Evolutionary conservation across 2,797 vertebrate genomes (phyloP), one percentile per base, ranked within the genome.

Genomic region (Pelobates cultripes): DNA sequence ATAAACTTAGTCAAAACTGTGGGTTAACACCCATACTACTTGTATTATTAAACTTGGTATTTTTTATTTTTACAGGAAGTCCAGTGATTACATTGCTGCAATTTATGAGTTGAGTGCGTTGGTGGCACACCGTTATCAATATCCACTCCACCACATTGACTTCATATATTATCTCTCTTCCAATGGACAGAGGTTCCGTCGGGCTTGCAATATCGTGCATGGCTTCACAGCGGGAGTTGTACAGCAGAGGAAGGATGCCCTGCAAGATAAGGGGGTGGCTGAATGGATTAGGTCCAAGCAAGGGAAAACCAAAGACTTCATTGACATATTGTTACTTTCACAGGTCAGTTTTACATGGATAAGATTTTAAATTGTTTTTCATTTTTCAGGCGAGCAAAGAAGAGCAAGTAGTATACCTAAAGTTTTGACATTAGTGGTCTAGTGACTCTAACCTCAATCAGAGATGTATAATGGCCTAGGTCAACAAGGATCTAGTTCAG

Each of bases 311-410:
- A 83, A 91, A 43, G 96, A 97, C 80, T 97, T 99, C 86, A 95
- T 97, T 0, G 96, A 98, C 44, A 89, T 98, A 28, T 89, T 99
- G 55, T 92, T 99, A 64, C 87, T 95, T 17, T 85, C 96, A 15
- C 93, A 90, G 93, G 97, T 95, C 2, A 63, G 73, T 28, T 5
- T 8, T 41, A 73, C 57, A 61, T n/a, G 14, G 28, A 1, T 28
- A 28, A 28, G 28, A 28, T 28, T 28, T 2, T 28, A 2, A 28
- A 28, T 28, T 28, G 28, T 28, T 28, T 28, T 28, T 28, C 28
- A 28, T 28, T 28, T 28, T 28, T 28, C 28, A 28, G 28, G 28
- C 28, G 28, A 28, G 28, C 28, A 28, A 28, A 28, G 28, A 28
- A 28, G 28, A 28, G 28, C 28, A 28, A 28, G 28, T 28, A 28